These are phyloP conservation scores for Tenrec ecaudatus DNA, from an alignment of 2,113 vertebrate species.

Conservation along the genomic window DNA sequence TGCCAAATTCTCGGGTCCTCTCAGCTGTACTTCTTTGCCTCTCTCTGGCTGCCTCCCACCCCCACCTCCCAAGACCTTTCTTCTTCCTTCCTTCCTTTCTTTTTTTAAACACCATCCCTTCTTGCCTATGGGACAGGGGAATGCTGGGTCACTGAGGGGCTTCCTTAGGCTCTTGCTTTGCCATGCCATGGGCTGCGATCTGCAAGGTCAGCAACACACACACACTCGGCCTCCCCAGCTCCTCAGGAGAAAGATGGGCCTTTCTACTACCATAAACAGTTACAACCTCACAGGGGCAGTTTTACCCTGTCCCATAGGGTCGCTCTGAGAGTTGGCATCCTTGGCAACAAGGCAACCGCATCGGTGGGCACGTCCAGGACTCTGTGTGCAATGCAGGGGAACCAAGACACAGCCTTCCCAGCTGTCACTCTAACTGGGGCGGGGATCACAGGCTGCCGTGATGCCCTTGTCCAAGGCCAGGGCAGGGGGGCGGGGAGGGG, in stretches of 20 bases:
- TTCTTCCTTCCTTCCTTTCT: not conserved
- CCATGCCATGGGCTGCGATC: too few relatives aligned
- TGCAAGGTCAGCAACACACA: too few relatives aligned
- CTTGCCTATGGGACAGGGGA: slow-evolving; percentile 28
- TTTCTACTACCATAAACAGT: too few relatives aligned
- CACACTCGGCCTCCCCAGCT: too few relatives aligned
- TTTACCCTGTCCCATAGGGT: too few relatives aligned
- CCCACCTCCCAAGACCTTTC: not conserved
- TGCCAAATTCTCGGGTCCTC: slow-evolving; percentile 68
- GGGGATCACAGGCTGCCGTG: not conserved
- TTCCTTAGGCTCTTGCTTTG: too few relatives aligned
- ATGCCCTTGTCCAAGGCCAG: not conserved
- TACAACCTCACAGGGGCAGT: too few relatives aligned
- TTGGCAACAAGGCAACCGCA: not conserved
- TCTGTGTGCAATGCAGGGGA: not conserved
- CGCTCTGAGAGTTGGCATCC: not conserved
- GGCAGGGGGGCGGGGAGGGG: not conserved
- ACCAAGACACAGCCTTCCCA: not conserved
- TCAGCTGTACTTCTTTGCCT: not conserved
- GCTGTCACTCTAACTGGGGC: slow-evolving; percentile 8
- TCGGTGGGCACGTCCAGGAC: not conserved
- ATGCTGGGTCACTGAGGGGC: not conserved
- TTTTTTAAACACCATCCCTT: not conserved
- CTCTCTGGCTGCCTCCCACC: not conserved
- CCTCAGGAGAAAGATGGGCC: too few relatives aligned